Conservation (phyloP, 2,113 vertebrate genomes). For the Paradoxurus hermaphroditus region DNA sequence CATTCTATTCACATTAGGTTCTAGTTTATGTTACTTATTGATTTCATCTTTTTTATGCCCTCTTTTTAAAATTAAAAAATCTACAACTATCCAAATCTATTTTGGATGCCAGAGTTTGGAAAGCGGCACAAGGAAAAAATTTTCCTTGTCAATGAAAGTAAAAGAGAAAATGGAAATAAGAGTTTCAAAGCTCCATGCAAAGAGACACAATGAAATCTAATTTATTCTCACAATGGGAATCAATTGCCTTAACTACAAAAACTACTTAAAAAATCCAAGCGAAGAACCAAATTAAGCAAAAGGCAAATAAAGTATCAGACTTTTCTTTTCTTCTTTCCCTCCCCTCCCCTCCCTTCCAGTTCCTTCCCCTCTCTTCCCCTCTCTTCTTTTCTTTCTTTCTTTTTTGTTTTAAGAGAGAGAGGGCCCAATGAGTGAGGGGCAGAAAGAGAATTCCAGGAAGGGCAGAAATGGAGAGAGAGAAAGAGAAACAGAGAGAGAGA, state of each 20-base stretch:
- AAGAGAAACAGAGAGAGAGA: too few species aligned
- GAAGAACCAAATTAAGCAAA: constrained; percentile 6
- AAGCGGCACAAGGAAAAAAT: background rate
- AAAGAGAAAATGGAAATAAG: constrained; percentile 27
- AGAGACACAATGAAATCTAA: constrained; percentile 2
- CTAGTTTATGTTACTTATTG: background rate
- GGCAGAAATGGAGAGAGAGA: too few species aligned
- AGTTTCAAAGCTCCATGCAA: background rate
- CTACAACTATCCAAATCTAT: background rate
- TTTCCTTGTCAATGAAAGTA: background rate
- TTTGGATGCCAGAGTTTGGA: constrained; percentile 32
- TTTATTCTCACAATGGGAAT: constrained; percentile 5
- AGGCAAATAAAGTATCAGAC: constrained; percentile 8
- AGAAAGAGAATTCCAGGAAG: too few species aligned
- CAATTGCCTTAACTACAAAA: background rate
- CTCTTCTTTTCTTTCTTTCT: background rate
- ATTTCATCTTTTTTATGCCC: constrained; percentile 6
- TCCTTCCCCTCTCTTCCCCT: too few species aligned
- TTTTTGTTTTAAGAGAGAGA: too few species aligned
- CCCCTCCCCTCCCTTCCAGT: too few species aligned
- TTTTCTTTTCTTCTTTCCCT: background rate
- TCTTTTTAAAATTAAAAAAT: constrained; percentile 3
- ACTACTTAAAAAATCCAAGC: background rate
- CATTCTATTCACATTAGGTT: background rate
- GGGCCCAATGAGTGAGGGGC: too few species aligned